Percentiles rank a stretch among this genome's conserved stretches.
phyloP scores from a whole-genome alignment of 2,113 vertebrate genomes.

The Alethe diademata region DNA sequence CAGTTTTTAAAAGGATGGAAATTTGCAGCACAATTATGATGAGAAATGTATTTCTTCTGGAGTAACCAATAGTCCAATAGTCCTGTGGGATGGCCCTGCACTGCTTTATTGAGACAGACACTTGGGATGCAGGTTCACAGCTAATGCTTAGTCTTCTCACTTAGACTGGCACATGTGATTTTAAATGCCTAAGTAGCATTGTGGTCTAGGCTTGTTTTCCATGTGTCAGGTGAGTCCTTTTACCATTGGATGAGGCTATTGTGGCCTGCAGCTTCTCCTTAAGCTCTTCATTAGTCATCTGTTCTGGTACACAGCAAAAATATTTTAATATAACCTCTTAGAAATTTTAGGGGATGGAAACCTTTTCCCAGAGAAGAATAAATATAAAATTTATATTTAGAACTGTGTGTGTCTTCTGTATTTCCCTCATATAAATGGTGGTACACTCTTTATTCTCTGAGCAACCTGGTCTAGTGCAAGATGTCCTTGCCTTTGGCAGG shows the following conservation, averaged over 20 bases:
- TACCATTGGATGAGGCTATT: not conserved
- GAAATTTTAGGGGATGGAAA: not conserved
- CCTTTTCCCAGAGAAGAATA: not conserved
- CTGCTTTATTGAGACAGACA: not conserved
- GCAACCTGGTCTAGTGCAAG: not conserved
- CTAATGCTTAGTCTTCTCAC: not conserved
- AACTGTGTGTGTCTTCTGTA: not conserved
- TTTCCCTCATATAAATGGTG: not conserved
- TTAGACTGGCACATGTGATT: not conserved
- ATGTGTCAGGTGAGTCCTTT: not conserved
- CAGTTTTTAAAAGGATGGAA: not conserved
- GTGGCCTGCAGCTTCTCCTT: not conserved
- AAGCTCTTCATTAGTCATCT: conserved; percentile 14
- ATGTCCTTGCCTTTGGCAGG: not conserved
- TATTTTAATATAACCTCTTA: not conserved
- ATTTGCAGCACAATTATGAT: not conserved
- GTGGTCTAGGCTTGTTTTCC: conserved; percentile 19
- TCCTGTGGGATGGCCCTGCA: not conserved
- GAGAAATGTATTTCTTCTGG: not conserved
- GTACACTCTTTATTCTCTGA: not conserved
- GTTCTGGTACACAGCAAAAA: not conserved
- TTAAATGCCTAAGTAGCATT: not conserved
- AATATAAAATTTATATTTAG: not conserved
- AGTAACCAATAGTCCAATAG: not conserved
- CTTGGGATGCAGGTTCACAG: not conserved